Conservation (phyloP, 2,113 vertebrate species). For the Engystomops pustulosus region DNA sequence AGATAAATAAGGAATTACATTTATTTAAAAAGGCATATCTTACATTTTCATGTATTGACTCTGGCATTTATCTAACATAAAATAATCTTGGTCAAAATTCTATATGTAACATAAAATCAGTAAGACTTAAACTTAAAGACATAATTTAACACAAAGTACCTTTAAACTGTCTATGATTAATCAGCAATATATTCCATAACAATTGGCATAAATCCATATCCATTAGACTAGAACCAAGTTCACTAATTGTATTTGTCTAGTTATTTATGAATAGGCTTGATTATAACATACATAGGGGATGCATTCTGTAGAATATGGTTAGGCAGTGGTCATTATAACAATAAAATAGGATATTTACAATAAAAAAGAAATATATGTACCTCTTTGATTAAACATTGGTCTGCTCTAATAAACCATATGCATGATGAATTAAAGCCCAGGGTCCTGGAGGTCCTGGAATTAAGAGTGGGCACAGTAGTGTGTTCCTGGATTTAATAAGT, state of each 20-base stretch:
- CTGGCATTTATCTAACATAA: slow-evolving; percentile 36
- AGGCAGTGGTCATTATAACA: slow-evolving; percentile 31
- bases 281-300: background rate
- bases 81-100: slow-evolving; percentile 41
- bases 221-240: slow-evolving; percentile 11
- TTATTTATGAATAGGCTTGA: slow-evolving; percentile 8
- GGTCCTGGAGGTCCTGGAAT: background rate
- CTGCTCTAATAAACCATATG: slow-evolving; percentile 7
- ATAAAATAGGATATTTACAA: slow-evolving; percentile 50
- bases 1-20: slow-evolving; percentile 53
- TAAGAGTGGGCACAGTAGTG: background rate
- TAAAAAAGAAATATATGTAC: slow-evolving; percentile 40
- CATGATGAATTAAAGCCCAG: slow-evolving; percentile 33
- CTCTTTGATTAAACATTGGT: slow-evolving; percentile 36
- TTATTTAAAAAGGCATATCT: slow-evolving; percentile 49
- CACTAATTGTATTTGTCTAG: slow-evolving; percentile 15
- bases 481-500: slow-evolving; percentile 10
- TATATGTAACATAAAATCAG: slow-evolving; percentile 33
- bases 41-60: slow-evolving; percentile 43
- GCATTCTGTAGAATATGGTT: slow-evolving; percentile 32
- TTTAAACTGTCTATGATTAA: slow-evolving; percentile 21
- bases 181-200: slow-evolving; percentile 19
- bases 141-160: slow-evolving; percentile 40
- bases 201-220: slow-evolving; percentile 27
- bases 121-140: slow-evolving; percentile 21